Conservation (phyloP, 37 sponge, comb jelly and placozoan species). For the Cliona cf. orientalis region DNA sequence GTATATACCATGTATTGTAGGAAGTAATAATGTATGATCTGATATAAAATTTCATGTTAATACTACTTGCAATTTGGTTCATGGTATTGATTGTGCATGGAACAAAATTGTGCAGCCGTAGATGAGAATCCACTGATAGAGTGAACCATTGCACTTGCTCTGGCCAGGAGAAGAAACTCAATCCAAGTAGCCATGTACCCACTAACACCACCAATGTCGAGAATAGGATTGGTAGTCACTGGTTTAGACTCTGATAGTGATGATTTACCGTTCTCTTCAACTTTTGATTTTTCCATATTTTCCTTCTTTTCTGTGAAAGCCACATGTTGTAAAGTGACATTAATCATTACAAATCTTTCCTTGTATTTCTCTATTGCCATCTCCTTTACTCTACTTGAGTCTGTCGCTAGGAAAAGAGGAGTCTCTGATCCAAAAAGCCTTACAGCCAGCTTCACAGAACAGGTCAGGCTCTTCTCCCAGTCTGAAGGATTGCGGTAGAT, state of each 20-base stretch:
- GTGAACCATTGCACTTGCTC: not conserved
- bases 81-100: too few relatives aligned
- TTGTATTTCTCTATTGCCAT: not conserved
- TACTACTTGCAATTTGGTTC: too few relatives aligned
- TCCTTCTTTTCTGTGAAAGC: not conserved
- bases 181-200: not conserved
- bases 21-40: too few relatives aligned
- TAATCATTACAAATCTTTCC: not conserved
- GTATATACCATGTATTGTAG: too few relatives aligned
- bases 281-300: not conserved
- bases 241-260: too few relatives aligned
- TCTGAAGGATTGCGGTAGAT: not conserved
- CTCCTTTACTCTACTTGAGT: conserved; percentile 4
- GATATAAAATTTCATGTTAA: too few relatives aligned
- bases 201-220: not conserved
- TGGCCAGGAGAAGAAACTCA: conserved; percentile 3
- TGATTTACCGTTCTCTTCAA: too few relatives aligned
- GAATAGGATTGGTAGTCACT: not conserved
- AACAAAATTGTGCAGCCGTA: not conserved
- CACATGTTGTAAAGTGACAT: conserved; percentile 13
- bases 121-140: not conserved
- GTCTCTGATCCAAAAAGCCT: not conserved
- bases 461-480: not conserved
- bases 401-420: not conserved
- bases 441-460: not conserved